These are phyloP conservation scores for Chaetophractus vellerosus DNA, from an alignment of 2,797 vertebrate species.

Conservation along the genomic window DNA sequence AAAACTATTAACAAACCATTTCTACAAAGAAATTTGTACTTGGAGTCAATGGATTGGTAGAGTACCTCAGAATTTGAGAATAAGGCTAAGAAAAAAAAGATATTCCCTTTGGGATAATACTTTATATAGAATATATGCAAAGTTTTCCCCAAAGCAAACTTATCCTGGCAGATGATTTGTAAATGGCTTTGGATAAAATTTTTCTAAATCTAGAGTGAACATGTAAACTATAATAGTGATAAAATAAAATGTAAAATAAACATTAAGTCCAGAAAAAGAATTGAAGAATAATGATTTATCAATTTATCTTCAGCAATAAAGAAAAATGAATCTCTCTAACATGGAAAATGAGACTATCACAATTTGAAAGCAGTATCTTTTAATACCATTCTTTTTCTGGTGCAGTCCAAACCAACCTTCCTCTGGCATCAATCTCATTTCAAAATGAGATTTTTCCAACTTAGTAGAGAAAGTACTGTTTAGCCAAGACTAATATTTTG, in stretches of 20 bases:
- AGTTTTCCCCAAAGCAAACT: neutral
- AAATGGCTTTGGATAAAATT: neutral
- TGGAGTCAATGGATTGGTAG: neutral
- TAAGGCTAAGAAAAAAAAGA: neutral
- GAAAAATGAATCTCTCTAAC: neutral
- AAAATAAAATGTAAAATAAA: constrained; percentile 17
- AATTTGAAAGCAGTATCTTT: constrained; percentile 9
- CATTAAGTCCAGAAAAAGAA: neutral
- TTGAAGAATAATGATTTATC: neutral
- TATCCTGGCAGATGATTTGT: constrained; percentile 9
- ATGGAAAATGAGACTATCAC: neutral
- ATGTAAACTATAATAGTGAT: neutral
- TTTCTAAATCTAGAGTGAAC: neutral
- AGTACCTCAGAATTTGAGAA: constrained; percentile 23
- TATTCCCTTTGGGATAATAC: neutral
- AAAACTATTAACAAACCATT: neutral
- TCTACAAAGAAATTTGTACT: neutral
- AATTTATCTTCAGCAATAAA: neutral
- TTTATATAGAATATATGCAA: neutral
- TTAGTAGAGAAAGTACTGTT: neutral
- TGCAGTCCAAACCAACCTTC: neutral
- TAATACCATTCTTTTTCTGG: neutral
- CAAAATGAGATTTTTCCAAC: neutral
- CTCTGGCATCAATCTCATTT: constrained; percentile 17
- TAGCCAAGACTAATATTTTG: constrained; percentile 10